phyloP scores from a whole-genome alignment of 2,113 vertebrate species.

The Colossoma macropomum region DNA sequence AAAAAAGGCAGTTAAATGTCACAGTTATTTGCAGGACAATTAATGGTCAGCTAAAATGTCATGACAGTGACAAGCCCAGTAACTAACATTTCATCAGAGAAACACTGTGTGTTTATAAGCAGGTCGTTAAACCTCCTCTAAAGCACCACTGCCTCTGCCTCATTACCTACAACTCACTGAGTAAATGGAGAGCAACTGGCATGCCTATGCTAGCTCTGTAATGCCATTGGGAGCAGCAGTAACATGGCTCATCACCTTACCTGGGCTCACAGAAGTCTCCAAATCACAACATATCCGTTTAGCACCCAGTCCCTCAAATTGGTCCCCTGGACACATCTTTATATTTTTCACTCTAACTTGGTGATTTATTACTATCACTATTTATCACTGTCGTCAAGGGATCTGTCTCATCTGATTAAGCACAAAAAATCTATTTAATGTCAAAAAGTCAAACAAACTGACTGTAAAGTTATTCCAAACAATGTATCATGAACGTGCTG shows the following conservation, averaged over 20 bases:
- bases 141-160: not conserved
- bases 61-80: not conserved
- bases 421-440: too few relatives aligned
- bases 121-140: not conserved
- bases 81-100: too few relatives aligned
- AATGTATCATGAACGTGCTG: too few relatives aligned
- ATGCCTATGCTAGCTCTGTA: not conserved
- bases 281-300: not conserved
- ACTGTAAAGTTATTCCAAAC: too few relatives aligned
- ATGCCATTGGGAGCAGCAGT: not conserved
- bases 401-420: too few relatives aligned
- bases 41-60: not conserved
- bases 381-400: too few relatives aligned
- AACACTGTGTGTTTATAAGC: not conserved
- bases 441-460: too few relatives aligned
- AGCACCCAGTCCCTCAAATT: not conserved
- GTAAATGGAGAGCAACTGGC: not conserved
- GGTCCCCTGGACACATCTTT: too few relatives aligned
- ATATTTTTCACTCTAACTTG: too few relatives aligned
- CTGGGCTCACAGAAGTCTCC: too few relatives aligned
- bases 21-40: not conserved
- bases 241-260: not conserved
- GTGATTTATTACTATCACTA: too few relatives aligned
- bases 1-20: too few relatives aligned
- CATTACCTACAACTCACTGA: constrained; percentile 15